Evolutionary conservation across 2,113 vertebrate genomes (phyloP).

Genomic region (Tylochromis polylepis): DNA sequence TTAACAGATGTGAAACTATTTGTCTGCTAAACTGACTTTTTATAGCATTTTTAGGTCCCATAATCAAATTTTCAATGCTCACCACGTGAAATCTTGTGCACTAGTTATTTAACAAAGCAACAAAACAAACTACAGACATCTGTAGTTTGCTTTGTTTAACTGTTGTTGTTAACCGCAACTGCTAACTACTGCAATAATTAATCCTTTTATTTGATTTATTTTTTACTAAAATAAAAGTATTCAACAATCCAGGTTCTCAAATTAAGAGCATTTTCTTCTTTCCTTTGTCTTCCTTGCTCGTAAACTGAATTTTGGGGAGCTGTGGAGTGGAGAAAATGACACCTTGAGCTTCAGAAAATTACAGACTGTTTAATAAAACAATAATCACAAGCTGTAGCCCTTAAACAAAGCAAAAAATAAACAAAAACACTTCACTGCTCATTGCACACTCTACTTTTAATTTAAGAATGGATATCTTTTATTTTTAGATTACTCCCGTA

Average conservation of each 20-base stretch:
- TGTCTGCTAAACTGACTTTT: not conserved
- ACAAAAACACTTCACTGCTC: not conserved
- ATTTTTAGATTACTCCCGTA: conserved; percentile 16
- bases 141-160: no score
- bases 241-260: not conserved
- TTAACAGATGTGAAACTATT: not conserved
- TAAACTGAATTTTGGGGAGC: not conserved
- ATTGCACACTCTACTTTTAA: not conserved
- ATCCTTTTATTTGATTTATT: not conserved
- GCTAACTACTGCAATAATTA: not conserved
- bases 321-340: not conserved
- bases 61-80: not conserved
- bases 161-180: not conserved
- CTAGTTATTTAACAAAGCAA: not conserved
- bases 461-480: not conserved
- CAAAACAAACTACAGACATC: not conserved
- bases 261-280: not conserved
- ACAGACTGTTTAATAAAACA: not conserved
- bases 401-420: not conserved
- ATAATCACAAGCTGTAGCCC: not conserved
- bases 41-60: not conserved
- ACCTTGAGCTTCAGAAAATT: not conserved
- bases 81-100: not conserved
- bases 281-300: not conserved
- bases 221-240: not conserved